Percentiles rank a stretch among this genome's conserved stretches.
Evolutionary conservation across 2,888 invertebrate genomes (phyloP).

Genomic region (Lasioglossum oenotherae): DNA sequence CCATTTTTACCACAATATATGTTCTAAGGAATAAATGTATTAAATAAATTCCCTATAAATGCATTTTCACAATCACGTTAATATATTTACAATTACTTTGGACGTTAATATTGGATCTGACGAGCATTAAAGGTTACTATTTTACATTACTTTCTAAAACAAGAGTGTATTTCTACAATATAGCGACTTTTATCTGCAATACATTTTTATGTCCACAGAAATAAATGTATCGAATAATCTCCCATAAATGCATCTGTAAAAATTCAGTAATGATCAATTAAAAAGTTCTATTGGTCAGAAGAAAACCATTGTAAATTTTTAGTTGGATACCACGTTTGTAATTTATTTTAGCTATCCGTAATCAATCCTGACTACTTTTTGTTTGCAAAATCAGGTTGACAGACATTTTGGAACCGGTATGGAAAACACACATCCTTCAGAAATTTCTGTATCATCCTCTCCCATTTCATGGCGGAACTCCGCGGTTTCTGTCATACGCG

Average conservation of each 20-base stretch:
- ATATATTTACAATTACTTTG: no score
- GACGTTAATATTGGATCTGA: no score
- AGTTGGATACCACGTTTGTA: background rate
- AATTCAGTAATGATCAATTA: background rate
- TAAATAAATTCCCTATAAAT: no score
- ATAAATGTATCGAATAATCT: no score
- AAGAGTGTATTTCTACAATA: no score
- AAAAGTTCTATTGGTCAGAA: background rate
- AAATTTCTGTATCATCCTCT: background rate
- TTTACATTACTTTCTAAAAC: no score
- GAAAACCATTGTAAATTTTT: background rate
- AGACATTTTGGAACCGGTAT: background rate
- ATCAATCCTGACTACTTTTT: background rate
- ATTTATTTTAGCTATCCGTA: background rate
- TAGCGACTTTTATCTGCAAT: no score
- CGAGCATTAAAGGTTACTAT: no score
- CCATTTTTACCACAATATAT: no score
- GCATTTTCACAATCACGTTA: no score
- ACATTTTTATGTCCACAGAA: no score
- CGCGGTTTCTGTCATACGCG: background rate
- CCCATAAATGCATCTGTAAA: background rate
- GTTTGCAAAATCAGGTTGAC: background rate
- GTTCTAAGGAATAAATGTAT: no score
- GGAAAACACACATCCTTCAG: background rate
- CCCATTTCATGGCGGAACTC: constrained; percentile 6